These are phyloP conservation scores for Entelurus aequoreus DNA, from an alignment of 2,113 vertebrate genomes.

Conservation along the genomic window DNA sequence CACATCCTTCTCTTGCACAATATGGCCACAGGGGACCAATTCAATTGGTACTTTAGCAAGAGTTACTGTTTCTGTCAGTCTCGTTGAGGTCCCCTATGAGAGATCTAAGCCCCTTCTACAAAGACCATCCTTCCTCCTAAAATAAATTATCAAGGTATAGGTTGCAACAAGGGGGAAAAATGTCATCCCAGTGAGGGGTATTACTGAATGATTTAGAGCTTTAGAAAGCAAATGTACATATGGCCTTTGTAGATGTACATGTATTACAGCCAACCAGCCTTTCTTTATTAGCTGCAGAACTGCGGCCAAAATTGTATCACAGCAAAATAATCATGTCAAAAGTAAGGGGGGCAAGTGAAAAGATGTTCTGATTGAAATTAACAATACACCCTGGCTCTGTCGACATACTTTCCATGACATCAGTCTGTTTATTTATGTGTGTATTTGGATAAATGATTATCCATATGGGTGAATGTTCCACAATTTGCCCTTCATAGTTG, in stretches of 20 bases:
- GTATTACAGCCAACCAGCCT: constrained; percentile 44
- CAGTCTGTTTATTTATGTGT: constrained; percentile 44
- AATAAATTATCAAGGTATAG: constrained; percentile 15
- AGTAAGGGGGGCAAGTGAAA: constrained; percentile 49
- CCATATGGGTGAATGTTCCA: constrained; percentile 51
- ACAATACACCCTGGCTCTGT: constrained; percentile 34
- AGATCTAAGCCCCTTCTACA: constrained; percentile 30
- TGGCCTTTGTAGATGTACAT: constrained; percentile 23
- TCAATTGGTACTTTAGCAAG: constrained; percentile 31
- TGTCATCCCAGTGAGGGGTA: constrained; percentile 7
- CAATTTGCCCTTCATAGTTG: constrained; percentile 47
- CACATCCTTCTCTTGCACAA: constrained; percentile 22
- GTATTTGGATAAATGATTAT: constrained; percentile 41
- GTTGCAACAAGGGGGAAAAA: constrained; percentile 33
- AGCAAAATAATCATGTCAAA: constrained; percentile 43
- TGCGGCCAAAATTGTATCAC: constrained; percentile 41
- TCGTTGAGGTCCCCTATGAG: constrained; percentile 36
- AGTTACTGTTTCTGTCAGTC: constrained; percentile 28
- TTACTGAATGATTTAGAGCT: constrained; percentile 26
- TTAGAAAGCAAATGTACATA: constrained; percentile 57
- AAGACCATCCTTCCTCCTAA: background rate
- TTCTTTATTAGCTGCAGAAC: constrained; percentile 38
- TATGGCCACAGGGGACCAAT: constrained; percentile 24
- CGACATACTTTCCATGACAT: constrained; percentile 65
- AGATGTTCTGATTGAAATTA: constrained; percentile 51